Evolutionary conservation across 1,140 invertebrate species (phyloP), one percentile per base, ranked within the genome.

Genomic region (Heliconius himera): DNA sequence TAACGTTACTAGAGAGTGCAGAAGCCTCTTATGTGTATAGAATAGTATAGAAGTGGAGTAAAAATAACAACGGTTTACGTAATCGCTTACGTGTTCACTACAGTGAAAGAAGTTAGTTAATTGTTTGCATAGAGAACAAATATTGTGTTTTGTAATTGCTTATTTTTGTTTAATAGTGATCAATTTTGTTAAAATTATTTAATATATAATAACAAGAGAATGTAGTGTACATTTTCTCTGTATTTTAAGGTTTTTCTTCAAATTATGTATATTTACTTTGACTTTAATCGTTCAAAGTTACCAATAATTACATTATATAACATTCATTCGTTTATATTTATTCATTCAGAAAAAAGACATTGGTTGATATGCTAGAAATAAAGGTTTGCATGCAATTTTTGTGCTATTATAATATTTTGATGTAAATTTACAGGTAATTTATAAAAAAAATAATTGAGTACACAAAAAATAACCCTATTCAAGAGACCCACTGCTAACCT

Each of bases 401-500:
- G 49, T 73, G 73, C 81, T 60, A 74, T 78, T 76, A 82, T 82
- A 20, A 72, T 8, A 38, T 81, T 13, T 70, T 79, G 29, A 77
- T 74, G 11, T 74, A 29, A 83, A 86, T 89, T 93, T 92, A 89
- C 92, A 93, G 92, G 91, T 93, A 85, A 84, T 66, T 74, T 84
- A 56, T 82, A 51, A 51, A 77, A 66, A 77, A 73, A 29, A 13
- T 4, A 46, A 51, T 77, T 38, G 38, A 66, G 9, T 66, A 66
- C 60, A 16, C 22, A 29, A 11, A 26, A 66, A 77, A 46, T 51
- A 80, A 88, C 90, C 91, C 90, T 87, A 18, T 83, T 88, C 79
- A 93, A 94, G 91, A 87, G 85, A 89, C 89, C 90, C 91, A 9
- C 33, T 74, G 86, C 87, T 83, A 85, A 89, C 89, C 78, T 84